Conservation (phyloP, 2,888 invertebrate species). For the Elysia crispata region DNA sequence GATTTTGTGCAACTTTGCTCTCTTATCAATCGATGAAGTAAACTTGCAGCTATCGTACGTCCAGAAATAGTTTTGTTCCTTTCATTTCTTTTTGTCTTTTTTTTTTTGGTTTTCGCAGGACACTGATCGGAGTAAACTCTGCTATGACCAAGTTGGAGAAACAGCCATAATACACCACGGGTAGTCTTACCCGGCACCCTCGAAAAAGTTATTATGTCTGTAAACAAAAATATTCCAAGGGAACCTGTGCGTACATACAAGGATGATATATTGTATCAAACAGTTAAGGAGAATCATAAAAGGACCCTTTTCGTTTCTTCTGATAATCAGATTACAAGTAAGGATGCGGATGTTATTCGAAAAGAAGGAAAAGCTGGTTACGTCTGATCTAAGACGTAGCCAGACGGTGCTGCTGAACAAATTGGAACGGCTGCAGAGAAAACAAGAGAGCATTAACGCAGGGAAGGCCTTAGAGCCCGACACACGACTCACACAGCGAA, state of each 20-base stretch:
- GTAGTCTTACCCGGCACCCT: no score
- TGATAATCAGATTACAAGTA: slow-evolving; percentile 9
- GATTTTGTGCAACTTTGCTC: no score
- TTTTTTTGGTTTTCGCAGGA: no score
- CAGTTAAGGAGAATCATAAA: slow-evolving; percentile 29
- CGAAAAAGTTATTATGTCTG: neutral
- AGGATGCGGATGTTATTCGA: neutral
- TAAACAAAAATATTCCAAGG: neutral
- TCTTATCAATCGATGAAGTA: no score
- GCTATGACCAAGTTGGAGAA: no score
- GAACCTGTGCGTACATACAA: neutral
- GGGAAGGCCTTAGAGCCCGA: neutral
- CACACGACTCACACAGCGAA: neutral
- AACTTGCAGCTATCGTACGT: no score
- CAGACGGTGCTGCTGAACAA: slow-evolving; percentile 11
- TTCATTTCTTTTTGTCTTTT: no score
- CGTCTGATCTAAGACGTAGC: slow-evolving; percentile 20
- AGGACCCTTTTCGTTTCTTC: slow-evolving; percentile 18
- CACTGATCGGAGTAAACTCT: no score
- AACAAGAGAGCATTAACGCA: neutral
- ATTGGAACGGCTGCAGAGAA: slow-evolving; percentile 23
- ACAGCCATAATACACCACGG: no score
- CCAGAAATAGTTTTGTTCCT: no score
- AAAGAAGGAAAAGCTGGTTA: slow-evolving; percentile 20
- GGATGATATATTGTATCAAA: slow-evolving; percentile 35